Conservation (phyloP, 64 coral and sea anemone genomes). For the Acropora yongei region DNA sequence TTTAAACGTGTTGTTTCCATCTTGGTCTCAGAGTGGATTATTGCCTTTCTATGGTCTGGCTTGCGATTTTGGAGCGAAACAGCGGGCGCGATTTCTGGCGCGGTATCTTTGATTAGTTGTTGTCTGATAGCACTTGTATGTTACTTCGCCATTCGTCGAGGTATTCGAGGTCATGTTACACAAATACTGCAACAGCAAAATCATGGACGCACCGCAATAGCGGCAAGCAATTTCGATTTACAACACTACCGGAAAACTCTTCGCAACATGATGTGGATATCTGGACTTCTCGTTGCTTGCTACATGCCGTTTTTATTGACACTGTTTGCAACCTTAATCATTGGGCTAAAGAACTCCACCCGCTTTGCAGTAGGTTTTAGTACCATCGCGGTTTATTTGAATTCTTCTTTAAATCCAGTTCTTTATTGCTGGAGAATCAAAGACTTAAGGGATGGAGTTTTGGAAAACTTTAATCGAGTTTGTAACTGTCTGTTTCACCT, state of each 20-base stretch:
- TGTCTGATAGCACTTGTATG: background rate
- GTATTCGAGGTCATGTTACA: slow-evolving; percentile 25
- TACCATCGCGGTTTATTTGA: background rate
- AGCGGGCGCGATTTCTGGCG: background rate
- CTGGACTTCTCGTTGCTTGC: background rate
- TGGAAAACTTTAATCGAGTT: background rate
- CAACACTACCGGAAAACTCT: background rate
- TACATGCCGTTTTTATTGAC: background rate
- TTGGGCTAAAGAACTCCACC: background rate
- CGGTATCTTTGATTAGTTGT: background rate
- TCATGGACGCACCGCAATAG: background rate
- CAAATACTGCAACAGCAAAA: slow-evolving; percentile 27
- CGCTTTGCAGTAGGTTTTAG: background rate
- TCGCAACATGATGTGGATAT: background rate
- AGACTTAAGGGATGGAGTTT: slow-evolving; percentile 1
- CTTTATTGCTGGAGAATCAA: slow-evolving; percentile 41
- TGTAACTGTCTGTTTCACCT: background rate
- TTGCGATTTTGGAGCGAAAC: background rate
- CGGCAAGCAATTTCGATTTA: background rate
- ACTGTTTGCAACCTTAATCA: background rate
- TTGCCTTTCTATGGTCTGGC: background rate
- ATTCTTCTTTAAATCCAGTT: slow-evolving; percentile 24
- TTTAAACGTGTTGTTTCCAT: background rate
- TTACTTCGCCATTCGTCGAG: slow-evolving; percentile 9
- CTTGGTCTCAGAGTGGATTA: background rate